A percentile compares a stretch with the other conserved stretches of the same genome.
These are phyloP conservation scores for Ammodytes marinus DNA, from an alignment of 2,113 vertebrate genomes.

Conservation along the genomic window DNA sequence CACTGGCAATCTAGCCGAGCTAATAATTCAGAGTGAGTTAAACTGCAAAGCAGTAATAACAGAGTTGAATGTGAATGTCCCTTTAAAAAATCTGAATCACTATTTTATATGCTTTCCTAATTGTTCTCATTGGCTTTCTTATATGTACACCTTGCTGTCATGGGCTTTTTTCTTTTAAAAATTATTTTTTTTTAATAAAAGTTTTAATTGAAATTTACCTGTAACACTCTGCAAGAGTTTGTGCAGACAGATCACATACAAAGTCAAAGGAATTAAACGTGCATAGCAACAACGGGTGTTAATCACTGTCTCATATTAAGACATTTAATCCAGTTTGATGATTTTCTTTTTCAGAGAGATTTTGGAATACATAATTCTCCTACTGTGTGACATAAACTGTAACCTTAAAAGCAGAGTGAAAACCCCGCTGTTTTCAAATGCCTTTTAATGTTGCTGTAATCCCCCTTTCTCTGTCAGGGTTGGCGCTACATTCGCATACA, in stretches of 20 bases:
- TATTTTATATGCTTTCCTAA: not conserved
- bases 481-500: too few relatives aligned
- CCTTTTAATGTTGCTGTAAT: not conserved
- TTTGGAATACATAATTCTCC: not conserved
- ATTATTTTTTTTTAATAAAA: too few relatives aligned
- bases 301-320: not conserved
- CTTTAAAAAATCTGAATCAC: not conserved
- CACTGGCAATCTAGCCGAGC: slow-evolving; percentile 17
- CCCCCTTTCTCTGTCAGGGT: too few relatives aligned
- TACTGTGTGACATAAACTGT: not conserved
- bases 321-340: not conserved
- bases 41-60: not conserved
- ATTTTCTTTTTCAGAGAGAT: not conserved
- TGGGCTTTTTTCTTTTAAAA: too few relatives aligned
- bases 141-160: not conserved
- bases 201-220: not conserved
- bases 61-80: not conserved
- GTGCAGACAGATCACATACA: not conserved
- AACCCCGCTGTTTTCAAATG: not conserved
- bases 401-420: too few relatives aligned
- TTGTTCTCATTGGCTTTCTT: not conserved
- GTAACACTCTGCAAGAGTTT: not conserved
- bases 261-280: not conserved
- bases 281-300: not conserved
- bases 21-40: slow-evolving; percentile 4